Evolutionary conservation across 2,113 vertebrate genomes (phyloP).

Genomic region (Pelodiscus sinensis): DNA sequence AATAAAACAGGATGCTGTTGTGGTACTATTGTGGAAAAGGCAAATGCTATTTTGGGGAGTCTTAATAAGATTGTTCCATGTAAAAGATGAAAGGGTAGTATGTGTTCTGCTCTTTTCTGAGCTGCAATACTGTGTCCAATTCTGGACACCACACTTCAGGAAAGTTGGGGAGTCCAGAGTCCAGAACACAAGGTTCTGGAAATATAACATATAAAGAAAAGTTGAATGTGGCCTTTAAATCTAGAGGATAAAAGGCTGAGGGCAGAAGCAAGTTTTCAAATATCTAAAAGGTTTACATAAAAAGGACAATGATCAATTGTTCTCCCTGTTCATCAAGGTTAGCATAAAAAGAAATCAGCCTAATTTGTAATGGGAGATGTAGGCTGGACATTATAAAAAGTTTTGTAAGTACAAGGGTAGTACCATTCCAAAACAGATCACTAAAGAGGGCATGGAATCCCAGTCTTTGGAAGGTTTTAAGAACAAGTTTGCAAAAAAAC

Average conservation of each 20-base stretch:
- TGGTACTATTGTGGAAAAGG: not conserved
- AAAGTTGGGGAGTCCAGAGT: not conserved
- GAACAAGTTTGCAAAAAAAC: not conserved
- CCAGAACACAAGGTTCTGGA: not conserved
- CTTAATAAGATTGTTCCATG: not conserved
- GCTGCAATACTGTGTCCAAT: not conserved
- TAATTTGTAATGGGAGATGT: not conserved
- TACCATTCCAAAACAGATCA: not conserved
- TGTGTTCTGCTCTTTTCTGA: not conserved
- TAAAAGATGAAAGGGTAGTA: not conserved
- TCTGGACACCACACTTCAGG: not conserved
- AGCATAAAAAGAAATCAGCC: not conserved
- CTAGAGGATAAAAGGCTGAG: not conserved
- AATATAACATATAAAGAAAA: not conserved
- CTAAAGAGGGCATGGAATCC: not conserved
- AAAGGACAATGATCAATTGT: not conserved
- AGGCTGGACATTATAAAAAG: not conserved
- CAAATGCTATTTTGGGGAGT: not conserved
- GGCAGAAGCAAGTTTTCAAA: not conserved
- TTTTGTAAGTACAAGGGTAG: not conserved
- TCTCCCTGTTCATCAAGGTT: not conserved
- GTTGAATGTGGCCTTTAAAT: not conserved
- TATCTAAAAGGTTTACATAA: not conserved
- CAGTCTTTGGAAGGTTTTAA: not conserved
- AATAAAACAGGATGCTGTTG: not conserved